Conservation (phyloP, 2,797 vertebrate genomes). For the Margarornis squamiger region DNA sequence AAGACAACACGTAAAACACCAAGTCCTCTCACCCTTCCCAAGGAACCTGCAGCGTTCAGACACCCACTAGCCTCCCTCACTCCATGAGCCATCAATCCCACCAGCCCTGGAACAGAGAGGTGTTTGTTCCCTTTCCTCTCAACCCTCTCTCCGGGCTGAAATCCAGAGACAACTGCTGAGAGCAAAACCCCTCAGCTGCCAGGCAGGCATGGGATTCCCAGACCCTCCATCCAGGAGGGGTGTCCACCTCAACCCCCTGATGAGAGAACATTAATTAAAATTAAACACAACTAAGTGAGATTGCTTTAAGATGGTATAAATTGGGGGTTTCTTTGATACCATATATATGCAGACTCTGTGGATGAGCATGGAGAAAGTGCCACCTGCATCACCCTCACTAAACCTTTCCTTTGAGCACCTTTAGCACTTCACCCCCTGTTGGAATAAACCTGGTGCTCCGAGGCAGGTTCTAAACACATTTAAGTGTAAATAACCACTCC, state of each 20-base stretch:
- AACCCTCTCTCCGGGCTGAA: not conserved
- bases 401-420: not conserved
- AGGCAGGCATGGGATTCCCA: not conserved
- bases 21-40: not conserved
- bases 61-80: not conserved
- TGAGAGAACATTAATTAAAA: accelerated
- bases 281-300: not conserved
- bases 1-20: accelerated
- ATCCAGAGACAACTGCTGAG: not conserved
- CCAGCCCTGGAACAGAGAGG: not conserved
- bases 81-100: not conserved
- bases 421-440: not conserved
- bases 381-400: not conserved
- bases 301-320: accelerated
- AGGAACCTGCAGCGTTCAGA: not conserved
- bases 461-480: not conserved
- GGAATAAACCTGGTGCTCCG: not conserved
- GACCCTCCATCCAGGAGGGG: not conserved
- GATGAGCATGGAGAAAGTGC: not conserved
- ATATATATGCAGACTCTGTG: accelerated
- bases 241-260: accelerated
- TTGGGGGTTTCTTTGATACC: not conserved
- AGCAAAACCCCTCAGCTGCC: not conserved
- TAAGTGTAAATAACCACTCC: not conserved
- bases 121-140: not conserved